Base-by-base conservation (phyloP, 2,113 vertebrate species). In the Osmerus eperlanus region DNA sequence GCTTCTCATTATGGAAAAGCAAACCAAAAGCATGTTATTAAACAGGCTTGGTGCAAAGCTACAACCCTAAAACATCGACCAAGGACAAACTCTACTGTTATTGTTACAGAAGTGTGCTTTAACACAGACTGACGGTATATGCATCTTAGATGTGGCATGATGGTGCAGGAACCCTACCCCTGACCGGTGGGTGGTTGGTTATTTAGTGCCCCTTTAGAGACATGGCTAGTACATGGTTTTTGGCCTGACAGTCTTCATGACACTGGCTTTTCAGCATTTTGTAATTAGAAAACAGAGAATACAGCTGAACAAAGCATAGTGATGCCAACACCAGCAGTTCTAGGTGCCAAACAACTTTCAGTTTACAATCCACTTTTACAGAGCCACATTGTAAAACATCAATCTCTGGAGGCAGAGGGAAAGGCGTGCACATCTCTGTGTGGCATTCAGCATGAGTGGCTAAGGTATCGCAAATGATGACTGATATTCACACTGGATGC, bases 21-120 rank as follows among this genome's bases (percentile, higher is more conserved):
- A 85, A 75, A 81, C 83, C 83, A 75, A 62, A 73, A 86, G 84
- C 75, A 83, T 73, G 73, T 52, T 5, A 51, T 78, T 71, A 74
- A 73, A 66, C 67, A 25, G 60, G 72, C 72, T 74, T 71, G 62
- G 67, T 78, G 70, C 73, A 79, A 82, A 73, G 75, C 47, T 81
- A 69, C n/a, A 47, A 78, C 70, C 67, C 69, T 69, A 70, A 71
- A 32, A 67, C 71, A 70, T 73, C 18, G 74, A 68, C 68, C 65
- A 72, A 18, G 61, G 73, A 80, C 4, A 55, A 55, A 70, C 56
- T 9, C 13, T 67, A 58, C 21, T 15, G 41, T 65, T 61, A 73
- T 55, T 76, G 72, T 61, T 65, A 21, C 52, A 41, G 55, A 58
- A 55, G 69, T 69, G 66, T 71, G 76, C 56, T 69, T 70, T 71